phyloP scores from a whole-genome alignment of 2,888 invertebrate species.

The Rotaria magnacalcarata region DNA sequence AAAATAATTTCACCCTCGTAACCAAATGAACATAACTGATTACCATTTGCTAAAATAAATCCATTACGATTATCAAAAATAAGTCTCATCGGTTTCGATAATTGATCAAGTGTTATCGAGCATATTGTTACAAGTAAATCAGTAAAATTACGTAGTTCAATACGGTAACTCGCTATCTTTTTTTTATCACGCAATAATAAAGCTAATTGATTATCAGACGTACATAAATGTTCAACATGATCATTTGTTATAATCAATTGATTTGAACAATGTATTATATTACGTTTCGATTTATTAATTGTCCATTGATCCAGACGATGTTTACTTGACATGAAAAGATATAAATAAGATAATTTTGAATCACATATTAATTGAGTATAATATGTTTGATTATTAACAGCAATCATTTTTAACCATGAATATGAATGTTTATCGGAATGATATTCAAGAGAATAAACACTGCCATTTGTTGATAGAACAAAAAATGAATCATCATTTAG shows the following conservation, averaged over 20 bases:
- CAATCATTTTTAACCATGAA: neutral
- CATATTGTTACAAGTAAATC: slow-evolving; percentile 26
- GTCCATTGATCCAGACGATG: slow-evolving; percentile 18
- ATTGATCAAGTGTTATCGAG: neutral
- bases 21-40: slow-evolving; percentile 6
- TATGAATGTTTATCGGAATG: neutral
- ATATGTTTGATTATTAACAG: slow-evolving; percentile 18
- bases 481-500: neutral
- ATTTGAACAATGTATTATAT: neutral
- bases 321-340: neutral
- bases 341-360: slow-evolving; percentile 10
- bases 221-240: slow-evolving; percentile 4
- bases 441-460: slow-evolving; percentile 8
- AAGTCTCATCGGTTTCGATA: neutral
- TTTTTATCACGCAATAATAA: neutral
- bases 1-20: neutral
- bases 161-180: neutral
- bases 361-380: slow-evolving; percentile 6
- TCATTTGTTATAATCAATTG: neutral
- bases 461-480: neutral
- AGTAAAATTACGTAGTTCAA: neutral
- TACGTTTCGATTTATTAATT: neutral
- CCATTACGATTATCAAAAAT: slow-evolving; percentile 3
- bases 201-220: neutral
- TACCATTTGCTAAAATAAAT: neutral